phyloP scores from a whole-genome alignment of 1,140 invertebrate species.

The Acyrthosiphon pisum region DNA sequence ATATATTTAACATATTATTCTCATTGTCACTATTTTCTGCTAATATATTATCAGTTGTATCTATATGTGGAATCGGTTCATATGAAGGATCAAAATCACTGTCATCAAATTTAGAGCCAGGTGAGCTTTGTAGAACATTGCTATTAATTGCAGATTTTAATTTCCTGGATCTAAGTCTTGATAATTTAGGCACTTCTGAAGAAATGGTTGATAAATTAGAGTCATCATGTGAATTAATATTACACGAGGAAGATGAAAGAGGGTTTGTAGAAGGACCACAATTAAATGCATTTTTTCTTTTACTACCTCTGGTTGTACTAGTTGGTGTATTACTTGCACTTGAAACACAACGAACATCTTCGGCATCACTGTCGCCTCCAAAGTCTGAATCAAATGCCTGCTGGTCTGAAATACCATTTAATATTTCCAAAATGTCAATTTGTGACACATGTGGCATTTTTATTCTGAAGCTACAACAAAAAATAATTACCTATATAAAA shows the following conservation, averaged over 20 bases:
- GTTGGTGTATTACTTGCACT: neutral
- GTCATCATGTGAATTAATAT: neutral
- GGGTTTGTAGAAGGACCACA: no score
- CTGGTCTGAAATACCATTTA: conserved; percentile 14
- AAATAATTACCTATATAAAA: neutral
- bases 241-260: neutral
- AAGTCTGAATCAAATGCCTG: neutral
- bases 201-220: neutral
- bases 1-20: conserved; percentile 9
- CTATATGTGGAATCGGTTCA: neutral
- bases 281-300: neutral
- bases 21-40: conserved; percentile 9
- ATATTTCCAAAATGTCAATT: neutral
- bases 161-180: neutral
- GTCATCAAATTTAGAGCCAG: neutral
- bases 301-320: neutral
- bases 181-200: conserved; percentile 21
- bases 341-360: neutral
- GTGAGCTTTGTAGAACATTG: neutral
- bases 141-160: conserved; percentile 2
- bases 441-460: neutral
- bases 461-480: neutral
- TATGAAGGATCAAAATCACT: conserved; percentile 17
- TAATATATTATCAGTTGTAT: conserved; percentile 1
- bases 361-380: neutral